Conservation (phyloP, 2,113 vertebrate genomes). For the Rhynchomys soricoides region DNA sequence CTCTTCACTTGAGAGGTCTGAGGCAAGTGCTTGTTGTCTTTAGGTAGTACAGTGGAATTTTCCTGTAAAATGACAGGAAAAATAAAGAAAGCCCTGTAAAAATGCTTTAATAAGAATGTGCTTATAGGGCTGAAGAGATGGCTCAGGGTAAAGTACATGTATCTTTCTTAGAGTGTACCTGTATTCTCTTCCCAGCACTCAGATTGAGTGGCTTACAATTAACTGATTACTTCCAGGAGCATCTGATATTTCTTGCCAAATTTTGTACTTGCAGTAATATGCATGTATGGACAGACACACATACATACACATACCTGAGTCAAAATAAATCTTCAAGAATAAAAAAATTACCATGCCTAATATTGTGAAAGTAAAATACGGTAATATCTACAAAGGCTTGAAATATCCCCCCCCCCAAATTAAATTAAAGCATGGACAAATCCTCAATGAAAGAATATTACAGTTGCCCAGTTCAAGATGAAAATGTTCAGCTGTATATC, state of each 20-base stretch:
- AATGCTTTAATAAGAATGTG: neutral
- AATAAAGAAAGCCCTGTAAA: neutral
- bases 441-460: neutral
- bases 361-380: neutral
- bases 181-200: neutral
- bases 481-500: neutral
- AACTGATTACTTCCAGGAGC: neutral
- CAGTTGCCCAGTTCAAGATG: neutral
- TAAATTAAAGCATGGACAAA: neutral
- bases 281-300: neutral
- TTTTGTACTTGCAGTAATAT: neutral
- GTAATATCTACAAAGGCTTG: neutral
- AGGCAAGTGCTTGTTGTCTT: fast-evolving
- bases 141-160: neutral
- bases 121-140: neutral
- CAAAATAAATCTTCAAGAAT: neutral
- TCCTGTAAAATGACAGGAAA: neutral
- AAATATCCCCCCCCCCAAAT: neutral
- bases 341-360: neutral
- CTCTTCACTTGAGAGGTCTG: neutral
- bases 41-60: neutral
- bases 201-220: neutral
- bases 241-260: neutral
- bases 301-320: neutral
- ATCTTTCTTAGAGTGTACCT: too few species aligned